Evolutionary conservation across 2,113 vertebrate genomes (phyloP).

Genomic region (Bostrychus sinensis): DNA sequence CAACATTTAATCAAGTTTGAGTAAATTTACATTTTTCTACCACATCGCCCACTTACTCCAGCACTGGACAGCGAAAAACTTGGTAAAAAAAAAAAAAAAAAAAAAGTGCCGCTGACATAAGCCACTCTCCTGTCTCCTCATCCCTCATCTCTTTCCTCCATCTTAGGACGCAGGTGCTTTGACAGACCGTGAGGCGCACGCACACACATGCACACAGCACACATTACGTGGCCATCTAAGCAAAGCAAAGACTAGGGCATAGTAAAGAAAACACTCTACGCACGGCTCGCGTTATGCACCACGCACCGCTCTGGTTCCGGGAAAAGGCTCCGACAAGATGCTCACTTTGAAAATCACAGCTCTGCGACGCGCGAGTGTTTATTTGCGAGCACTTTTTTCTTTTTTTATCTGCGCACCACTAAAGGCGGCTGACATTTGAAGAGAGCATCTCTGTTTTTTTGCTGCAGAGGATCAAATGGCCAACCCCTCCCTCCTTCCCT

Average conservation of each 20-base stretch:
- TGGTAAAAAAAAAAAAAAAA: too few relatives aligned
- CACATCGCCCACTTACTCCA: not conserved
- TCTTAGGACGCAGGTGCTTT: slow-evolving; percentile 82
- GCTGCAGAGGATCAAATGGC: slow-evolving; percentile 81
- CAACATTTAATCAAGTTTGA: not conserved
- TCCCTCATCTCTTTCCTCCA: slow-evolving; percentile 79
- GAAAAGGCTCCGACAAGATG: slow-evolving; percentile 10
- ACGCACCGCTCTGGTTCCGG: slow-evolving; percentile 6
- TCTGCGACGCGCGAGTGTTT: not conserved
- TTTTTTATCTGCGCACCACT: slow-evolving; percentile 65
- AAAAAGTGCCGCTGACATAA: slow-evolving; percentile 58
- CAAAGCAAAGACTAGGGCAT: slow-evolving; percentile 29
- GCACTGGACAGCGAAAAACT: slow-evolving; percentile 5
- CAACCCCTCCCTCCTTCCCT: slow-evolving; percentile 65
- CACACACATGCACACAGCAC: slow-evolving; percentile 7
- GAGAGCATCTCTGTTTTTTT: slow-evolving; percentile 79
- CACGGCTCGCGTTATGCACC: slow-evolving; percentile 18
- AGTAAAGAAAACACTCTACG: slow-evolving; percentile 21
- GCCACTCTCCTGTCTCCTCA: slow-evolving; percentile 43
- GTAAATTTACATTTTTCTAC: not conserved
- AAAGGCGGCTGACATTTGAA: slow-evolving; percentile 81
- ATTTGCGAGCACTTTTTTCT: slow-evolving; percentile 55
- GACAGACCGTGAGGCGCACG: slow-evolving; percentile 65
- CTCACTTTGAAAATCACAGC: slow-evolving; percentile 13
- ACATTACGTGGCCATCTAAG: slow-evolving; percentile 68